phyloP scores from a whole-genome alignment of 2,797 vertebrate species.

The Esox masquinongy region DNA sequence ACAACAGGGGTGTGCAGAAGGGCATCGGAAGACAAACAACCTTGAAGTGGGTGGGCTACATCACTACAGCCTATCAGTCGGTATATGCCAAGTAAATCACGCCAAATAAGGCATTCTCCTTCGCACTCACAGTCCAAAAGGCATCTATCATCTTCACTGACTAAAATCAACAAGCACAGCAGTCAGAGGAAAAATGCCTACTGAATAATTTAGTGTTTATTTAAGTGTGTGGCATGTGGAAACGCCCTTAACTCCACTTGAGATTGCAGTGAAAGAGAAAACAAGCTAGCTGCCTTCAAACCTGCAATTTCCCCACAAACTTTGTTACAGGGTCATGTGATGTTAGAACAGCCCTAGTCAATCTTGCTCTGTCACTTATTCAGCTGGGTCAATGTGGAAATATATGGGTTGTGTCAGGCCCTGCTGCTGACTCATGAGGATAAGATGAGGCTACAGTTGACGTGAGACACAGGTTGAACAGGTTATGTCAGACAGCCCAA shows the following conservation, averaged over 20 bases:
- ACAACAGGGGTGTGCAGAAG: no score
- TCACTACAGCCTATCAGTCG: no score
- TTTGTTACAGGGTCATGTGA: constrained; percentile 42
- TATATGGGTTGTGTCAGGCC: constrained; percentile 56
- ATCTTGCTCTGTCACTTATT: constrained; percentile 52
- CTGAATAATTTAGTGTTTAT: neutral
- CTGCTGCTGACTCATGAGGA: constrained; percentile 63
- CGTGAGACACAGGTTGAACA: constrained; percentile 44
- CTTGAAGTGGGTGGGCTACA: no score
- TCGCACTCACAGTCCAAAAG: no score
- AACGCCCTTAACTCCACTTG: neutral
- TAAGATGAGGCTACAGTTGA: constrained; percentile 14
- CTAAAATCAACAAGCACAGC: neutral
- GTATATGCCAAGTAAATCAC: no score
- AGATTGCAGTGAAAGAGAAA: neutral
- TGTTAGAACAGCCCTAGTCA: constrained; percentile 43
- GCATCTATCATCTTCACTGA: neutral
- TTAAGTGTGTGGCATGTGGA: neutral
- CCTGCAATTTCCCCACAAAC: constrained; percentile 3
- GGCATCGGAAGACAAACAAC: no score
- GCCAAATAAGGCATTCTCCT: no score
- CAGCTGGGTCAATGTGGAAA: constrained; percentile 1
- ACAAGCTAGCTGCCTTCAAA: neutral
- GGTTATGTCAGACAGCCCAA: constrained; percentile 25
- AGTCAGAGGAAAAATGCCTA: neutral